Conservation (phyloP, 1,140 invertebrate genomes). For the Temnothorax curvispinosus region DNA sequence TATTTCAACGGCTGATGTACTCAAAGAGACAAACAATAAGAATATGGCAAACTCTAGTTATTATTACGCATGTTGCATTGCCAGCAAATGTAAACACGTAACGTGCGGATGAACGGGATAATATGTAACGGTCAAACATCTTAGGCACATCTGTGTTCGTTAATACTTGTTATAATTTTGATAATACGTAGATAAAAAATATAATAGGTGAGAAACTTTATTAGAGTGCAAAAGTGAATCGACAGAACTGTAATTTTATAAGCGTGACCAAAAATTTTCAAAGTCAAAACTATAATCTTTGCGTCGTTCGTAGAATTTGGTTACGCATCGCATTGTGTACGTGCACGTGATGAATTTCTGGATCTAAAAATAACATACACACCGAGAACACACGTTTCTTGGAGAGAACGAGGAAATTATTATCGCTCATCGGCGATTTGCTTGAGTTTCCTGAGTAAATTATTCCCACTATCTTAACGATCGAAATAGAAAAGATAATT, state of each 20-base stretch:
- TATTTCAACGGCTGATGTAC: not conserved
- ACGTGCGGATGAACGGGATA: not conserved
- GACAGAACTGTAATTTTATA: not conserved
- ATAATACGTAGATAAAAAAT: not conserved
- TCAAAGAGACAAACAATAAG: not conserved
- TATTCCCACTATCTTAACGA: constrained; percentile 47
- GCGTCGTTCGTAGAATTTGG: constrained; percentile 5
- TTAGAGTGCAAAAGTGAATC: not conserved
- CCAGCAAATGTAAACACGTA: not conserved
- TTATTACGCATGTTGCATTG: not conserved
- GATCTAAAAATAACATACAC: constrained; percentile 53
- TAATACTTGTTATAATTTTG: not conserved
- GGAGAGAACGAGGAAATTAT: constrained; percentile 63
- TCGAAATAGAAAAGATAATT: constrained; percentile 50
- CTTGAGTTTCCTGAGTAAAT: constrained; percentile 50
- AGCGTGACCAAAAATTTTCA: not conserved
- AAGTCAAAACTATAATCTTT: not conserved
- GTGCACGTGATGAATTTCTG: constrained; percentile 32
- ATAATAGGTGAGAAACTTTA: not conserved
- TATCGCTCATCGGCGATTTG: constrained; percentile 51
- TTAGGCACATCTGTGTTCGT: not conserved
- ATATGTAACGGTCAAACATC: not conserved
- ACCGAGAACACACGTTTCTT: constrained; percentile 36
- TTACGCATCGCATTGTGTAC: not conserved
- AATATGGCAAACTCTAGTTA: not conserved